Percentiles rank a stretch among this genome's conserved stretches.
Conservation (phyloP, 2,888 invertebrate species). For the Patella depressa region DNA sequence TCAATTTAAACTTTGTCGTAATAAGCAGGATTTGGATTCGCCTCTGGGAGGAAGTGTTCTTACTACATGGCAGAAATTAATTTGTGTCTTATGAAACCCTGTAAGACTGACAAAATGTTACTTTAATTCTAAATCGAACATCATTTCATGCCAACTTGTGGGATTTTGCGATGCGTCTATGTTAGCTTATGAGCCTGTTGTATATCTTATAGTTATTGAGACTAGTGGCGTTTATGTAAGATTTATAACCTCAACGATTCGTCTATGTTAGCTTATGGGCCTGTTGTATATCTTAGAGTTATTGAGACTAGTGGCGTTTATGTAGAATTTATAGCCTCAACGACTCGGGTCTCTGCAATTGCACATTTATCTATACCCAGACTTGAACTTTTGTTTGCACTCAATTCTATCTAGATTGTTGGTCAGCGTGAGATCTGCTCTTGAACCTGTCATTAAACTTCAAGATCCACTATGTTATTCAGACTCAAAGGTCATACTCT, state of each 20-base stretch:
- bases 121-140: not conserved
- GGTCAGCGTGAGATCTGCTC: not conserved
- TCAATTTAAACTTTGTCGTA: not conserved
- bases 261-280: not conserved
- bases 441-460: not conserved
- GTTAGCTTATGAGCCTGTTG: not conserved
- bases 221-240: too few relatives aligned
- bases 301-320: not conserved
- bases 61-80: not conserved
- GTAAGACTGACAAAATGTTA: not conserved
- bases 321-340: not conserved
- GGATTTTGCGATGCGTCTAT: slow-evolving; percentile 4
- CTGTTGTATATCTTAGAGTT: not conserved
- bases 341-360: not conserved
- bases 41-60: not conserved
- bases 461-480: not conserved
- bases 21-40: not conserved
- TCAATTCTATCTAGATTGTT: not conserved
- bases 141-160: not conserved
- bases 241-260: not conserved
- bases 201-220: too few relatives aligned
- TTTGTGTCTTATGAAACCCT: not conserved
- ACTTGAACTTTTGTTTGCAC: not conserved
- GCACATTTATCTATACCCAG: not conserved
- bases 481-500: not conserved